phyloP scores from a whole-genome alignment of 2,113 vertebrate species.

The Psettodes erumei region DNA sequence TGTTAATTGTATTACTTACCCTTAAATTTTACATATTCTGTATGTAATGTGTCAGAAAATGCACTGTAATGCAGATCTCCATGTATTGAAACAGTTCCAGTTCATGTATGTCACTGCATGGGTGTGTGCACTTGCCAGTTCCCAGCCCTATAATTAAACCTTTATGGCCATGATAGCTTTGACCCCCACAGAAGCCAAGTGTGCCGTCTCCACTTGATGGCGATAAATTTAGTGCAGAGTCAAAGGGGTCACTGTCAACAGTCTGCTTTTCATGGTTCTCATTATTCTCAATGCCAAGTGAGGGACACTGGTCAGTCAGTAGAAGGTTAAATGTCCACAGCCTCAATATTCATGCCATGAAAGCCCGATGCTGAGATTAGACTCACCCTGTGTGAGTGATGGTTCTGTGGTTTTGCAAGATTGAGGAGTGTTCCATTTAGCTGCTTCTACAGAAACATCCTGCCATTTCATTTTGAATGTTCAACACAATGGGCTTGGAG shows the following conservation, averaged over 20 bases:
- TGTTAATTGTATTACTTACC: no score
- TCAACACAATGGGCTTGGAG: constrained; percentile 47
- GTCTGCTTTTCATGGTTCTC: constrained; percentile 66
- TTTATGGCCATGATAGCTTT: constrained; percentile 54
- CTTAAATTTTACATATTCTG: background rate
- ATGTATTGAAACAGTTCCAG: background rate
- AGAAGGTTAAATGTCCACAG: constrained; percentile 49
- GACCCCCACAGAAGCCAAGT: constrained; percentile 52
- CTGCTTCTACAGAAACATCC: constrained; percentile 23
- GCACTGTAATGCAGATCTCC: background rate
- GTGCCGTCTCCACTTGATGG: constrained; percentile 37
- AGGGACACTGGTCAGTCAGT: constrained; percentile 45
- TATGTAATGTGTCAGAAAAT: background rate
- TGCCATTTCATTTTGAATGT: constrained; percentile 55
- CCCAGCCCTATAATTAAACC: constrained; percentile 63
- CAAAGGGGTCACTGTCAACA: constrained; percentile 71
- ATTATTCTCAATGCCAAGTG: constrained; percentile 69
- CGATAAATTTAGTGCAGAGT: constrained; percentile 64
- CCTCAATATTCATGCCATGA: constrained; percentile 30
- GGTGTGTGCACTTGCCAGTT: constrained; percentile 3
- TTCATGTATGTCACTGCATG: constrained; percentile 8
- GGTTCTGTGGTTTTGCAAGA: constrained; percentile 20
- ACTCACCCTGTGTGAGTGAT: background rate
- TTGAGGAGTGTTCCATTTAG: constrained; percentile 24
- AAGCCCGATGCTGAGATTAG: background rate